Evolutionary conservation across 2,113 vertebrate genomes (phyloP).

Genomic region (Aleadryas rufinucha): DNA sequence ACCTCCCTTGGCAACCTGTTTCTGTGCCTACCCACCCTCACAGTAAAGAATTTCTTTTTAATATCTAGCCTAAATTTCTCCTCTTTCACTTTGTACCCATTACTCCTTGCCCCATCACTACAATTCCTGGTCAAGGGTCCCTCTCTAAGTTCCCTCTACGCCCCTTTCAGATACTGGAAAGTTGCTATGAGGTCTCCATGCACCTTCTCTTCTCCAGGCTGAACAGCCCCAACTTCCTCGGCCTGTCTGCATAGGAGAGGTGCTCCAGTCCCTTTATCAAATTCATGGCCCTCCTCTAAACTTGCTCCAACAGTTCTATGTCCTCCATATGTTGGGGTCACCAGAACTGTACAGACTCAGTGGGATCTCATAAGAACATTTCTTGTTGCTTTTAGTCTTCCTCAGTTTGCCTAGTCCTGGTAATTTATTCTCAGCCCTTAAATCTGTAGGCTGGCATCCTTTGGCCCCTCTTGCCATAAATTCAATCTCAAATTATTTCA

Average conservation of each 20-base stretch:
- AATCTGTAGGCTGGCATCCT: background rate
- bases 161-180: background rate
- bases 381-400: background rate
- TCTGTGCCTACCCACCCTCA: background rate
- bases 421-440: background rate
- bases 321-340: background rate
- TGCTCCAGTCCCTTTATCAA: background rate
- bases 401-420: background rate
- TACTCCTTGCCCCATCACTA: background rate
- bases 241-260: background rate
- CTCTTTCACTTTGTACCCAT: background rate
- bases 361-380: background rate
- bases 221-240: background rate
- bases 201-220: background rate
- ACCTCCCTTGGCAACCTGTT: background rate
- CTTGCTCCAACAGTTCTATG: background rate
- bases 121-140: background rate
- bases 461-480: background rate
- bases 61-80: background rate
- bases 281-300: background rate
- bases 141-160: background rate
- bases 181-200: no score
- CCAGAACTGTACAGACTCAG: background rate
- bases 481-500: background rate
- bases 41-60: background rate